phyloP scores from a whole-genome alignment of 1,140 invertebrate genomes.

The Nautilus pompilius region DNA sequence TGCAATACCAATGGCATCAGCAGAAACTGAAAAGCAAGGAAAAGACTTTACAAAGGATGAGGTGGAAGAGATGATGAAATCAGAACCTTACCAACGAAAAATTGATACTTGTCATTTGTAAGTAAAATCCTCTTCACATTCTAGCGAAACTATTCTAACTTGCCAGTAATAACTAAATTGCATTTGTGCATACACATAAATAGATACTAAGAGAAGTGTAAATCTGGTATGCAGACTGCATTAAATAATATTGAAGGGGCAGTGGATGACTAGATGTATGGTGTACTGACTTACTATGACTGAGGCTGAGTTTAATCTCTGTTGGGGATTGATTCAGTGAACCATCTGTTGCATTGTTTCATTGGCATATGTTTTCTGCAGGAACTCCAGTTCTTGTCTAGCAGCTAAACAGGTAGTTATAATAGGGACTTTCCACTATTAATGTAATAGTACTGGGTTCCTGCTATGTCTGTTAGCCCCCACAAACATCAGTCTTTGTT shows the following conservation, averaged over 20 bases:
- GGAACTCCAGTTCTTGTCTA: no score
- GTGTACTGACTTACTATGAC: no score
- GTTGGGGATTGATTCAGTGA: no score
- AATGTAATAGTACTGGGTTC: no score
- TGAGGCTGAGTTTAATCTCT: no score
- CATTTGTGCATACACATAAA: neutral
- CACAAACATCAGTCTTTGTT: no score
- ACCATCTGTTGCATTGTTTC: no score
- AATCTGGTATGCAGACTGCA: neutral
- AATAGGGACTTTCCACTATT: no score
- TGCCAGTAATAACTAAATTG: neutral
- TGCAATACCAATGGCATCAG: conserved; percentile 5
- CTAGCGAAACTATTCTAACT: neutral
- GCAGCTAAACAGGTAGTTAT: no score
- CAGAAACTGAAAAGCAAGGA: conserved; percentile 25
- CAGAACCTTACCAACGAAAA: conserved; percentile 35
- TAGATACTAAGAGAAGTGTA: neutral
- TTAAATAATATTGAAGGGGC: neutral
- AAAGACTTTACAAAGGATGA: conserved; percentile 32
- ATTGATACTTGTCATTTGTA: conserved; percentile 43
- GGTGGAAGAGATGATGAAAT: conserved; percentile 41
- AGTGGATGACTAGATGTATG: no score
- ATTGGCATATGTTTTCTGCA: no score
- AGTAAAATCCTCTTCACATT: conserved; percentile 3
- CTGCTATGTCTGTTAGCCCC: no score